Percentiles rank a stretch among this genome's conserved stretches.
Evolutionary conservation across 1,140 invertebrate genomes (phyloP).

Genomic region (Palaemon carinicauda): DNA sequence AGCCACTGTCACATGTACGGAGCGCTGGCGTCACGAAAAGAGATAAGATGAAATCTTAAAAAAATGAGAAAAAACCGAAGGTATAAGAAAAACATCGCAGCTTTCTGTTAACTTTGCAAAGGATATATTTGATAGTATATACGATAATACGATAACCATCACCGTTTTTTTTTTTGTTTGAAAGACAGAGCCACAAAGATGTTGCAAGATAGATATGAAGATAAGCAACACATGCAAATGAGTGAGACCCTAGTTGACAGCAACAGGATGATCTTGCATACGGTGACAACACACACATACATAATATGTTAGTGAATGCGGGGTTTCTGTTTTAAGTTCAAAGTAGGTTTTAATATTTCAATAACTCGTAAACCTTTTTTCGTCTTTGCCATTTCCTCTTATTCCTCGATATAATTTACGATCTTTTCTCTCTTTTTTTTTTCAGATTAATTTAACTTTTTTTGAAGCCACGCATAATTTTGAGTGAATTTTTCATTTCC

Average conservation of each 20-base stretch:
- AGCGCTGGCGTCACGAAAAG: background rate
- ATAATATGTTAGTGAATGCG: too few species aligned
- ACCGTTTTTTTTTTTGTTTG: too few species aligned
- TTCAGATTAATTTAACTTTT: background rate
- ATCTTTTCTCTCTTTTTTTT: background rate
- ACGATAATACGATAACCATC: too few species aligned
- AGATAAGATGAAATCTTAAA: background rate
- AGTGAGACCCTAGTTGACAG: too few species aligned
- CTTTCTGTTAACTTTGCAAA: background rate
- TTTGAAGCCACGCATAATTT: background rate
- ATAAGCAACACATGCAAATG: too few species aligned
- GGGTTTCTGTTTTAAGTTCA: too few species aligned
- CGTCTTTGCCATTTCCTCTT: background rate
- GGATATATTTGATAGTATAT: background rate
- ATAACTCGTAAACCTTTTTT: background rate
- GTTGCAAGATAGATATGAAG: too few species aligned
- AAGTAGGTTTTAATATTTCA: too few species aligned
- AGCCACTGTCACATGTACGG: background rate
- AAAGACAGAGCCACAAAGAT: too few species aligned
- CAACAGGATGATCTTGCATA: too few species aligned
- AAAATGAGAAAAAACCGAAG: constrained; percentile 2
- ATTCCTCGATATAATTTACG: background rate
- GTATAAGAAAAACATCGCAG: background rate
- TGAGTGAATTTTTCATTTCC: background rate
- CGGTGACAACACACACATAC: too few species aligned